Base-by-base conservation (phyloP, 2,888 invertebrate genomes). In the Drosophila kuntzei region DNA sequence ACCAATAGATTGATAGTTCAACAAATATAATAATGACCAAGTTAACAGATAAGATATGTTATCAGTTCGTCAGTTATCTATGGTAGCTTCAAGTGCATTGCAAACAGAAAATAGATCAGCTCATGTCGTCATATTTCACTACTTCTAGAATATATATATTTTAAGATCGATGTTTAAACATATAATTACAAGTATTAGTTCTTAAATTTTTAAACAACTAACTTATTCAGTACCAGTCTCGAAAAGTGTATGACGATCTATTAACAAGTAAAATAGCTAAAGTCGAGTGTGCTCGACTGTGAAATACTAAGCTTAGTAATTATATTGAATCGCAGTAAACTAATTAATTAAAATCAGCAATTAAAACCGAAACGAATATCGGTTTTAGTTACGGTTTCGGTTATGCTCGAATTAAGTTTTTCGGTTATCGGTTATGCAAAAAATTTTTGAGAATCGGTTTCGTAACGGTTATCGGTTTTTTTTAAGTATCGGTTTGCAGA, bases 1-100 rank as follows among this genome's bases (percentile, higher is more conserved):
- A 7, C 37, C 25, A 47, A 6, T 18, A 7, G 27, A n/a, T 41
- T 27, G 27, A 4, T 7, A 27, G 14, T 29, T 39, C 20, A 3
- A 14, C 14, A 2, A 14, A 36, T 9, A 25, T 20, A 58, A 8
- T 27, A 32, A 9, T 36, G 8, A 12, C 20, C n/a, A 41, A 18
- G 18, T 8, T 18, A 12, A 34, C 34, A 11, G 71, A 71, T 71
- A 37, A 71, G 71, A 71, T 71, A 71, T 22, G 58, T 49, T 71
- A 71, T 63, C 64, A 32, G 29, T 41, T 16, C 22, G 14, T 39
- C 29, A 61, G 39, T 6, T 49, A 58, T 29, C 41, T 20, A n/a
- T n/a, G n/a, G n/a, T n/a, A 41, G 3, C 18, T 8, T 36, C 41
- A 41, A 39, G 25, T 39, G 55, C 55, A 55, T 16, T 12, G 3